Base-by-base conservation (phyloP, 2,888 invertebrate species). In the Cheilosia soror region DNA sequence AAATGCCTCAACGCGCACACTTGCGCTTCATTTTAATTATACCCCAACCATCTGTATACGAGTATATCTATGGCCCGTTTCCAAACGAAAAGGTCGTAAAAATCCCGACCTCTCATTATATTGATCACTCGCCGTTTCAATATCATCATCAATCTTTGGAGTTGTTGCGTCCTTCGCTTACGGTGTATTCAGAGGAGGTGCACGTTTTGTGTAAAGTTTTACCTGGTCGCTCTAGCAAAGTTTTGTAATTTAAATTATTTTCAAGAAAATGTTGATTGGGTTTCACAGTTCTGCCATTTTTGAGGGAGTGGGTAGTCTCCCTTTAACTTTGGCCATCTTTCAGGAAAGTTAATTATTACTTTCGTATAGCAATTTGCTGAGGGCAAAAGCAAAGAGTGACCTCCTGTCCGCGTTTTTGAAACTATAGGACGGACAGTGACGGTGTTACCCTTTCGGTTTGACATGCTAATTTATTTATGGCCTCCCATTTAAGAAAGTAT, bases 161-260 rank as follows among this genome's bases (percentile, higher is more conserved):
- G 42, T 44, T 57, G 60, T 68, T 9, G n/a, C 40, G 53, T 60
- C 65, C 53, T 20, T 11, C 47, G n/a, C 44, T 65, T 57, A 20
- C 33, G 51, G 65, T 47, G 31, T 9, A 13, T 58, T 20, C 49
- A 20, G 20, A 1, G 20, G 20, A 20, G 20, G 20, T 2, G 49
- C 66, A 66, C 75, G 75, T 51, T 47, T 33, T 13, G 4, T 29
- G 62, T 58, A 78, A 73, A 57, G 68, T 58, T 57, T 65, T 58
- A 79, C 83, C 75, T 79, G 63, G 33, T 15, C 58, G 9, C 37
- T 37, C 15, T 25, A 27, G 40, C 25, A 60, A 79, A 84, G 63
- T 84, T 84, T 84, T 60, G 84, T 42, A 84, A 84, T 84, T 84
- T 80, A 84, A 84, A 80, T 77, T 84, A 84, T 84, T 80, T 60